Evolutionary conservation across 2,888 invertebrate genomes (phyloP), one percentile per base, ranked within the genome.

Genomic region (Stegophylla sp.): DNA sequence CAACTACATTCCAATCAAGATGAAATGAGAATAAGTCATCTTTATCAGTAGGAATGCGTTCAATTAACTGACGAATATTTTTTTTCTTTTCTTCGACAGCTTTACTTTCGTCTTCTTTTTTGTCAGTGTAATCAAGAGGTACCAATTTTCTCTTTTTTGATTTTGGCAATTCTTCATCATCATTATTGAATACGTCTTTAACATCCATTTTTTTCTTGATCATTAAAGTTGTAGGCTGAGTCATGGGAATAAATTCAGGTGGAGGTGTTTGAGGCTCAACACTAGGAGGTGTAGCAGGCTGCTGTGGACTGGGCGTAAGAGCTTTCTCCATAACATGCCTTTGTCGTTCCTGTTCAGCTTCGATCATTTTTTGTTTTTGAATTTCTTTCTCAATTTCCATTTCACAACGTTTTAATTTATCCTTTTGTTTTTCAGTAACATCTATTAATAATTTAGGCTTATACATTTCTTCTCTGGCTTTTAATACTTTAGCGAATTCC

Each of bases 11-110:
- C 93, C 96, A 97, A 87, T 98, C 97, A 75, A 99, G 91, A 85
- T 93, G 92, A 88, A 95, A 98, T 84, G 93, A 94, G 88, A 99
- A 99, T 84, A 99, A 90, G 85, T 96, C 96, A 83, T 94, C 95
- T 89, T 98, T 98, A 86, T 94, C 96, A 12, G 98, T 98, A 82
- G 99, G 99, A 86, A 99, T 99, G 89, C 95, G 94, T 87, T 98
- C 98, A 86, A 99, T 99, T 84, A 99, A 91, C 83, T 94, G 94
- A 89, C 98, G 98, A 85, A 98, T 97, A 87, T 96, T 93, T 85
- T 95, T 94, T 82, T 97, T 90, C 87, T 98, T 98, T 87, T 99
- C 99, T 87, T 99, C 98, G 82, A 93, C 93, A 77, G 91, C 90
- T 86, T 91, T 91, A 48, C 90, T 87, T 82, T 89, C 89, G 86